Conservation (phyloP, 2,888 invertebrate genomes). For the Pachycephus smyrnensis region DNA sequence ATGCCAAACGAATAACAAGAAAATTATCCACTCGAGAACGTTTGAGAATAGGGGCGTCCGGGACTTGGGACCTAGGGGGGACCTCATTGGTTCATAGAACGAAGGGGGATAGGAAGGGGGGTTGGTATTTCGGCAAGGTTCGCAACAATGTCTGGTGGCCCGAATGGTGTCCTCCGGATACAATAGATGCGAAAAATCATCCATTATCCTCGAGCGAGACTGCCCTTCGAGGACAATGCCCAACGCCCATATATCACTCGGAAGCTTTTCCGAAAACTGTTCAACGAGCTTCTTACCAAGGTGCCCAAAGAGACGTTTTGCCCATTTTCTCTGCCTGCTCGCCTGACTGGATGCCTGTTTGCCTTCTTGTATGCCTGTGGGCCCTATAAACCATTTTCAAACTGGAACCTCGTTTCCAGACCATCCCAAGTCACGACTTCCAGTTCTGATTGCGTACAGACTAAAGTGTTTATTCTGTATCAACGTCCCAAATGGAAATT, state of each 20-base stretch:
- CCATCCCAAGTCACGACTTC: not conserved
- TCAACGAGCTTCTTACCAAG: conserved; percentile 48
- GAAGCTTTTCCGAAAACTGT: conserved; percentile 58
- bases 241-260: conserved; percentile 65
- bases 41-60: conserved; percentile 36
- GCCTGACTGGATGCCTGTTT: conserved; percentile 9
- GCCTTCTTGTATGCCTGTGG: too few relatives aligned
- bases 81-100: conserved; percentile 18
- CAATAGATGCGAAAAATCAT: conserved; percentile 66
- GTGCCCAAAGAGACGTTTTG: conserved; percentile 29
- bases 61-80: conserved; percentile 10
- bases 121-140: conserved; percentile 45
- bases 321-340: conserved; percentile 25
- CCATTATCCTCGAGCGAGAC: conserved; percentile 56
- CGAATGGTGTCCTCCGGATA: conserved; percentile 43
- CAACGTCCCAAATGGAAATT: too few relatives aligned
- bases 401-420: conserved; percentile 44
- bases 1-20: conserved; percentile 63
- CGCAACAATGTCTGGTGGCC: conserved; percentile 53
- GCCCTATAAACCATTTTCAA: conserved; percentile 39
- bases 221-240: conserved; percentile 49
- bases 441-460: too few relatives aligned
- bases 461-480: too few relatives aligned
- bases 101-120: conserved; percentile 24
- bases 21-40: conserved; percentile 65